Evolutionary conservation across 2,797 vertebrate genomes (phyloP).

Genomic region (Sarcophilus harrisii): DNA sequence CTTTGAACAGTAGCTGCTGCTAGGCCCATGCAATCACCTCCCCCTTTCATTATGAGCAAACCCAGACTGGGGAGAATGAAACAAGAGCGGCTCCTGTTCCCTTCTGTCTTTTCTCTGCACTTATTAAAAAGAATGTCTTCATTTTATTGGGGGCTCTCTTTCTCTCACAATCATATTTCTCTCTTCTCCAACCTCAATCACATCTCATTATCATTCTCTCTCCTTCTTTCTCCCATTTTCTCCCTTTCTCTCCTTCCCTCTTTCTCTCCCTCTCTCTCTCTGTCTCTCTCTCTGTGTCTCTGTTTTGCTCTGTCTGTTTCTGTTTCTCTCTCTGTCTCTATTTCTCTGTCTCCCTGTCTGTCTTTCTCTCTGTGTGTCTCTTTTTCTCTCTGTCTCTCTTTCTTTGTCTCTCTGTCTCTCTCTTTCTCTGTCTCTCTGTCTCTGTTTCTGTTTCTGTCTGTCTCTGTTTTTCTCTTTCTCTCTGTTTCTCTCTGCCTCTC

Average conservation of each 20-base stretch:
- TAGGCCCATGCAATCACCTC: conserved; percentile 62
- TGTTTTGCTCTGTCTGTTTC: background rate
- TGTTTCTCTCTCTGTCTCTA: no score
- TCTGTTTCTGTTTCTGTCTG: no score
- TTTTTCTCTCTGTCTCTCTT: no score
- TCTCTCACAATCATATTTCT: background rate
- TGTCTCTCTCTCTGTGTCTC: background rate
- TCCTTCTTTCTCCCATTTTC: no score
- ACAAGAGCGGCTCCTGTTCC: background rate
- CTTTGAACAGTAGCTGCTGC: conserved; percentile 48
- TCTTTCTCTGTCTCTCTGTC: no score
- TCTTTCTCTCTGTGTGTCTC: no score
- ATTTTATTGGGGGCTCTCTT: background rate
- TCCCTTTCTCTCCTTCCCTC: accelerated
- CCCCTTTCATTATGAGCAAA: background rate
- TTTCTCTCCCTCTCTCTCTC: background rate
- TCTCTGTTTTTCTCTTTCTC: no score
- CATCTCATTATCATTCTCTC: background rate
- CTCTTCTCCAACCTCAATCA: background rate
- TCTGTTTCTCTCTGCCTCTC: no score
- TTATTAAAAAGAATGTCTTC: background rate
- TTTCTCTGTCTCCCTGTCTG: accelerated
- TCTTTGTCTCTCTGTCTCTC: no score
- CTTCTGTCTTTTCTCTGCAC: background rate
- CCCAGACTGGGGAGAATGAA: conserved; percentile 1